Conservation (phyloP, 2,113 vertebrate species). For the Zeus faber region DNA sequence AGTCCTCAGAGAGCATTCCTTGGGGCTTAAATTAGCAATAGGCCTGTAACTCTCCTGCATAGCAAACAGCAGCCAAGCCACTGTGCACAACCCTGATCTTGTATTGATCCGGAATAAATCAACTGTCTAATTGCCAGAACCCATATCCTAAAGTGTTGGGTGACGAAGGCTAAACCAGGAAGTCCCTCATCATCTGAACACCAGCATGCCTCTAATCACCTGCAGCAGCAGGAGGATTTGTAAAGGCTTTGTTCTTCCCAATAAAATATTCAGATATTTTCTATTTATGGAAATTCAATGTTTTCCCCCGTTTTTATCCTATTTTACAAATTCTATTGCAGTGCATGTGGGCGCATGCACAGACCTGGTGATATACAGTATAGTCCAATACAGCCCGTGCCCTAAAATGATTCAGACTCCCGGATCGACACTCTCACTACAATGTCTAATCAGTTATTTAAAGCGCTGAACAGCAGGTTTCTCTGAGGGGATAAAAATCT, state of each 20-base stretch:
- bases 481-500: not conserved
- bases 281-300: too few species aligned
- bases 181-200: slow-evolving; percentile 31
- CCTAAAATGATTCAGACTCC: too few species aligned
- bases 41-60: slow-evolving; percentile 17
- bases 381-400: too few species aligned
- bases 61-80: slow-evolving; percentile 25
- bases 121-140: slow-evolving; percentile 19
- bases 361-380: too few species aligned
- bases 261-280: too few species aligned
- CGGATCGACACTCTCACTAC: slow-evolving; percentile 21
- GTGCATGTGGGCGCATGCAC: too few species aligned
- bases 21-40: slow-evolving; percentile 30
- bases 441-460: slow-evolving; percentile 19
- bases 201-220: slow-evolving; percentile 18
- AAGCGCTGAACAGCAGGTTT: too few species aligned
- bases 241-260: too few species aligned
- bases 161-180: slow-evolving; percentile 27
- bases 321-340: too few species aligned
- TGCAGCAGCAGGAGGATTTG: too few species aligned
- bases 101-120: slow-evolving; percentile 43
- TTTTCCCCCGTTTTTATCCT: too few species aligned
- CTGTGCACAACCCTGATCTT: slow-evolving; percentile 23
- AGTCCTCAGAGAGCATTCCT: slow-evolving; percentile 25
- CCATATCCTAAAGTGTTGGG: slow-evolving; percentile 16